Evolutionary conservation across 1,140 invertebrate genomes (phyloP), one percentile per base, ranked within the genome.

Genomic region (Meteorus sp.): DNA sequence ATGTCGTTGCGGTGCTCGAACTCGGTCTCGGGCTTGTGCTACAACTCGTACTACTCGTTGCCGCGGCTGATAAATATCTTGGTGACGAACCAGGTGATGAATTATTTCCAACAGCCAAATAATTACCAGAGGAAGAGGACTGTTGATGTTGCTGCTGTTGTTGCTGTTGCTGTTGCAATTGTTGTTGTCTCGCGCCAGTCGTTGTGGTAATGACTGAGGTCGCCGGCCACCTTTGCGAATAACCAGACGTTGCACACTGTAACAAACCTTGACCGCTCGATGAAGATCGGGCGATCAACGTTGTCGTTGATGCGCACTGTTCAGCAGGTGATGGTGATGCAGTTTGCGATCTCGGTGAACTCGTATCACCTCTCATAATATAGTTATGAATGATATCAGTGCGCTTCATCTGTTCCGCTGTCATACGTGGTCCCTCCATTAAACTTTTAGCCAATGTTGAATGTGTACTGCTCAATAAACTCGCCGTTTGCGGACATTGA

Each of bases 361-460:
- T 77, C 0, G 81, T 75, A 56, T 87, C 86, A 5, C 86, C 87
- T 29, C 89, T 83, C 87, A 93, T 92, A 72, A 94, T 91, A 71
- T 91, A 93, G 72, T 91, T 92, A 74, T 93, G 91, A 66, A 94
- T 93, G 59, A 94, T 89, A 71, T 94, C 91, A 29, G 90, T 91
- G 65, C 91, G 86, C 76, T 94, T 93, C 73, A 92, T 83, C 79
- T 94, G 92, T 75, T 94, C 92, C 22, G 91, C 89, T 4, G 89
- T 93, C 88, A 94, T 89, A 35, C 90, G 82, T 0, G 92, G 92
- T 1, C 90, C 90, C 70, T 94, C 92, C 88, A 93, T 93, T 47
- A 95, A 75, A 9, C 90, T 91, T 70, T 90, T 92, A 43, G 92
- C 91, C 35, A 95, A 75, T 39, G 91, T 93, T 2, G 90, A 92